phyloP scores from a whole-genome alignment of 2,797 vertebrate species.

The Epinephelus malabaricus region DNA sequence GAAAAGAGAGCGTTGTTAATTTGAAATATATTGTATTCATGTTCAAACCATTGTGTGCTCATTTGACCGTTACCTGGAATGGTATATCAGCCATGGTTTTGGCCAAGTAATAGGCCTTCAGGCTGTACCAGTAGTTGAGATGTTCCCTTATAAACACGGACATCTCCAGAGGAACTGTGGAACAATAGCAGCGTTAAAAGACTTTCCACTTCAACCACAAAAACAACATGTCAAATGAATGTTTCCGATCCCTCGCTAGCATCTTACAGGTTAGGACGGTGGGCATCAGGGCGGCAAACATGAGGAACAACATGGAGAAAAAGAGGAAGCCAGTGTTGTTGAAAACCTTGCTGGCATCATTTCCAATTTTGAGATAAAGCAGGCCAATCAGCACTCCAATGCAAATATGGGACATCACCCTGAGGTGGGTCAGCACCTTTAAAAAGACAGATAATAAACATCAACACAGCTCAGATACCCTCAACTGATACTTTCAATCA shows the following conservation, averaged over 20 bases:
- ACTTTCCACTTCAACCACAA: conserved; percentile 21
- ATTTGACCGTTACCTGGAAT: conserved; percentile 90
- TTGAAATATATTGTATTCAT: background rate
- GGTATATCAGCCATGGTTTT: conserved; percentile 98
- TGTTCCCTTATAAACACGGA: conserved; percentile 96
- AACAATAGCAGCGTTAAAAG: conserved; percentile 41
- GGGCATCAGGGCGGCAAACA: conserved; percentile 98
- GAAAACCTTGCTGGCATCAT: conserved; percentile 98
- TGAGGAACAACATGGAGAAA: conserved; percentile 99
- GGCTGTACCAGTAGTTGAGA: conserved; percentile 99
- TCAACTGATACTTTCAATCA: background rate
- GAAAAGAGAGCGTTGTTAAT: conserved; percentile 12
- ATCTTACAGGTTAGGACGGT: conserved; percentile 97
- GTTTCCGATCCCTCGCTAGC: conserved; percentile 14
- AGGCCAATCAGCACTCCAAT: conserved; percentile 97
- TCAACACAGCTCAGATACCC: background rate
- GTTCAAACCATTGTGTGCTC: background rate
- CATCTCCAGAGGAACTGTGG: conserved; percentile 97
- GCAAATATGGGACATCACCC: conserved; percentile 95
- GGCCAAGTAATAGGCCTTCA: conserved; percentile 97
- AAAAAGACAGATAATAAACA: conserved; percentile 38
- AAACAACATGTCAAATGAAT: conserved; percentile 28
- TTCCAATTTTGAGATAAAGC: conserved; percentile 97
- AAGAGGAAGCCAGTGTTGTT: conserved; percentile 99
- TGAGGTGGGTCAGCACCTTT: conserved; percentile 96